Evolutionary conservation across 2,888 invertebrate species (phyloP), one percentile per base, ranked within the genome.

Genomic region (Rhogogaster chlorosoma): DNA sequence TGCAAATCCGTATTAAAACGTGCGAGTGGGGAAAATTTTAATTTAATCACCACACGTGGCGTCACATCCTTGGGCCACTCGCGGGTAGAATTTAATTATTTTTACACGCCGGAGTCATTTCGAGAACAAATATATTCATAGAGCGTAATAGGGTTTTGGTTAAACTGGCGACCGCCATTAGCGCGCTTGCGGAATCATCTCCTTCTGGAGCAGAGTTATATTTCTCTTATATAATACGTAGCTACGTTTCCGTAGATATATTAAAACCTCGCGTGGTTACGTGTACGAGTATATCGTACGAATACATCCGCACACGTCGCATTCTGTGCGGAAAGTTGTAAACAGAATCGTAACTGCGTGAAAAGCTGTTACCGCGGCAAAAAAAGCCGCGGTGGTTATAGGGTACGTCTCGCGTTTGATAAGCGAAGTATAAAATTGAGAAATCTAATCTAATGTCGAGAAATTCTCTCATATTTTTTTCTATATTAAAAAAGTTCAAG

Each of bases 51-150:
- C 32, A 83, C 83, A 80, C 57, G 57, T 38, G 83, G 67, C 83
- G 67, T 45, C 64, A 42, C 45, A 67, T 83, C 42, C 67, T 70
- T 45, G 32, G 29, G 29, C 83, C 22, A 83, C 45, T 57, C 36
- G 83, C 26, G 29, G 61, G 9, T 83, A 12, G 67, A 64, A 83
- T 83, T 67, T 83, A 38, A 83, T 83, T 83, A 83, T 84, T 84
- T 84, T 84, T 78, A 84, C 84, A 84, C 84, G 73, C 71, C 64
- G 67, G 36, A 78, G 84, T 61, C 57, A 84, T 84, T 77, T 78
- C 64, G 18, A 49, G 75, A 77, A 77, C 84, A 84, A 84, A 84
- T 84, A 84, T 84, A 84, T 75, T 84, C 84, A 84, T 84, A 53
- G 49, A 75, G 42, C 75, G 84, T 84, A 83, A 84, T 84, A 57